Evolutionary conservation across 1,140 invertebrate species (phyloP).

Genomic region (Drosophila kohkoa): DNA sequence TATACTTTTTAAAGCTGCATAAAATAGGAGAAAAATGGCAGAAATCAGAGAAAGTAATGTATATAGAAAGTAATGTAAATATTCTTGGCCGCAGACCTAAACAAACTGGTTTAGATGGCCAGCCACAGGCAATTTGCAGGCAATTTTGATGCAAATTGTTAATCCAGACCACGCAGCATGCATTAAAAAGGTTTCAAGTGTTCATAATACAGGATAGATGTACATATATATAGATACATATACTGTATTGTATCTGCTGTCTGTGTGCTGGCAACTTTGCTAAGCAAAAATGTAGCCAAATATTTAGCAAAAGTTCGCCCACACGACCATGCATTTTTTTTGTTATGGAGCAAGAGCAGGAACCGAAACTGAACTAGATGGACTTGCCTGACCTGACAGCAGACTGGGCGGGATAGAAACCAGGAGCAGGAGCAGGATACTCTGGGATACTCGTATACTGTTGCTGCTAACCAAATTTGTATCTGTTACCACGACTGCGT

Average conservation of each 20-base stretch:
- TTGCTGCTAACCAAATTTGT: conserved; percentile 55
- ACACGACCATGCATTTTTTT: conserved; percentile 24
- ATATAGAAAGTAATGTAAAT: conserved; percentile 22
- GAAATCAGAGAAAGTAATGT: conserved; percentile 22
- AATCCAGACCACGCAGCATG: conserved; percentile 17
- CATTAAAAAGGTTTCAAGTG: conserved; percentile 23
- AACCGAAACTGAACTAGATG: not conserved
- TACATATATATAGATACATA: not conserved
- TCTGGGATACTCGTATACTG: conserved; percentile 16
- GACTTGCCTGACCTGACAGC: conserved; percentile 9
- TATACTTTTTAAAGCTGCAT: not conserved
- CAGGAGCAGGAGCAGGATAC: too few relatives aligned
- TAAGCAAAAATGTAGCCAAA: conserved; percentile 46
- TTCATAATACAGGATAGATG: conserved; percentile 17
- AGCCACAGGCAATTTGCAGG: conserved; percentile 41
- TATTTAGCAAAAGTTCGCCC: conserved; percentile 50
- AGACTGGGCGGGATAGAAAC: too few relatives aligned
- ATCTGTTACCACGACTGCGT: conserved; percentile 58
- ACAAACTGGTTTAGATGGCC: not conserved
- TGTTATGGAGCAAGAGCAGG: too few relatives aligned
- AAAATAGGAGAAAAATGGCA: not conserved
- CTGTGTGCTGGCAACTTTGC: conserved; percentile 8
- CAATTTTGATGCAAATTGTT: conserved; percentile 36
- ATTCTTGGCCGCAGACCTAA: conserved; percentile 12
- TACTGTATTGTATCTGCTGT: not conserved